A percentile compares a stretch with the other conserved stretches of the same genome.
Evolutionary conservation across 2,113 vertebrate genomes (phyloP).

Genomic region (Neotoma lepida): DNA sequence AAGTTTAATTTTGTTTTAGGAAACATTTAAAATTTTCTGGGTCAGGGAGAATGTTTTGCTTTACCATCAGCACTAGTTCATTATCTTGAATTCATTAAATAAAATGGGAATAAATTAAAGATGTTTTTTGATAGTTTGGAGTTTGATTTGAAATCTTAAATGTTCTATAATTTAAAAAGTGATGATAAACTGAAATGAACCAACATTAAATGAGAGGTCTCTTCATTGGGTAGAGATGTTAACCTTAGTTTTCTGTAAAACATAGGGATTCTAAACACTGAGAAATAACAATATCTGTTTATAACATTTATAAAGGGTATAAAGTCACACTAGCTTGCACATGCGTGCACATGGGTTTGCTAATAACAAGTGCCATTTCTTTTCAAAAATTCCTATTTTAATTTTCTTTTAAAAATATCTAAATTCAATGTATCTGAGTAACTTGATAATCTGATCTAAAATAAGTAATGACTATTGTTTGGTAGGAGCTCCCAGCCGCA

Average conservation of each 20-base stretch:
- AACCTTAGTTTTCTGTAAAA: neutral
- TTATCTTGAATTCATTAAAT: neutral
- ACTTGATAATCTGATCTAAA: neutral
- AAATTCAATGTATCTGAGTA: neutral
- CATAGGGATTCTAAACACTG: conserved; percentile 10
- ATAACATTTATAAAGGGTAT: neutral
- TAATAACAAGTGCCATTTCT: neutral
- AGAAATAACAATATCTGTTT: neutral
- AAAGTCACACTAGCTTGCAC: neutral
- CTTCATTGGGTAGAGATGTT: neutral
- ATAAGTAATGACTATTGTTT: neutral
- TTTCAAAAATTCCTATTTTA: neutral
- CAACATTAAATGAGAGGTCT: neutral
- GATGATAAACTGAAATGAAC: neutral
- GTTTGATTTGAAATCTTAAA: neutral
- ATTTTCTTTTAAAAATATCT: neutral
- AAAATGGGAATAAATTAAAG: neutral
- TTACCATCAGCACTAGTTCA: conserved; percentile 8
- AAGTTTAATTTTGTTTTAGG: neutral
- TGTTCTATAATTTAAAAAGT: neutral
- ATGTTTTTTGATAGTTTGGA: neutral
- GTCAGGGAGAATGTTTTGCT: neutral
- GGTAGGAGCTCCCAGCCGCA: no score
- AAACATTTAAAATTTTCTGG: neutral
- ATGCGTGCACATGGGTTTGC: neutral